Evolutionary conservation across 2,888 invertebrate genomes (phyloP).

Genomic region (Platynereis dumerilii): DNA sequence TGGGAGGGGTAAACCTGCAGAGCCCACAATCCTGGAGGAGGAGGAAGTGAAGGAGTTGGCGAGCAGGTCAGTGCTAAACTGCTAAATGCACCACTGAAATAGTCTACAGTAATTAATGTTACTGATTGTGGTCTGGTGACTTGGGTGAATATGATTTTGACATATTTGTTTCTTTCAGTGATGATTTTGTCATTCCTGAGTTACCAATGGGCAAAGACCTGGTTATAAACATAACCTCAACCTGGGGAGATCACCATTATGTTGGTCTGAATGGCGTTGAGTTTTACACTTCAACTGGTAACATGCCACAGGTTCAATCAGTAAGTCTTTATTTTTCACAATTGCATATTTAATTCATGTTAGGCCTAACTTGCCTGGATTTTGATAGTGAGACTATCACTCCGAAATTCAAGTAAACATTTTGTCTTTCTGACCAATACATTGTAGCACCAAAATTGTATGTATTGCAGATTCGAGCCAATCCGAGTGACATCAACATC

Average conservation of each 20-base stretch:
- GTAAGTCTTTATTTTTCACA: too few species aligned
- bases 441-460: too few species aligned
- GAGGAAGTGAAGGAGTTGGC: neutral
- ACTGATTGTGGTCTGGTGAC: too few species aligned
- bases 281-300: slow-evolving; percentile 73
- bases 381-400: too few species aligned
- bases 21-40: slow-evolving; percentile 40
- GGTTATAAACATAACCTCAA: slow-evolving; percentile 71
- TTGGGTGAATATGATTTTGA: too few species aligned
- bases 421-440: too few species aligned
- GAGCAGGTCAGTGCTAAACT: too few species aligned
- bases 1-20: slow-evolving; percentile 24
- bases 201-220: slow-evolving; percentile 75
- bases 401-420: too few species aligned
- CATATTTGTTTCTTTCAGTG: slow-evolving; percentile 30
- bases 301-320: slow-evolving; percentile 6
- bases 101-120: too few species aligned
- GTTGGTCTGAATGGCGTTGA: slow-evolving; percentile 82
- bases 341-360: too few species aligned
- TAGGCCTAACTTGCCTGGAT: too few species aligned
- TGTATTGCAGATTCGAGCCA: slow-evolving; percentile 54
- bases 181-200: slow-evolving; percentile 76
- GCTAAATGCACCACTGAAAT: too few species aligned
- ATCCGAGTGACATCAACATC: slow-evolving; percentile 71
- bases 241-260: slow-evolving; percentile 82